Evolutionary conservation across 1,140 invertebrate genomes (phyloP), one percentile per base, ranked within the genome.

Genomic region (Zaprionus capensis): DNA sequence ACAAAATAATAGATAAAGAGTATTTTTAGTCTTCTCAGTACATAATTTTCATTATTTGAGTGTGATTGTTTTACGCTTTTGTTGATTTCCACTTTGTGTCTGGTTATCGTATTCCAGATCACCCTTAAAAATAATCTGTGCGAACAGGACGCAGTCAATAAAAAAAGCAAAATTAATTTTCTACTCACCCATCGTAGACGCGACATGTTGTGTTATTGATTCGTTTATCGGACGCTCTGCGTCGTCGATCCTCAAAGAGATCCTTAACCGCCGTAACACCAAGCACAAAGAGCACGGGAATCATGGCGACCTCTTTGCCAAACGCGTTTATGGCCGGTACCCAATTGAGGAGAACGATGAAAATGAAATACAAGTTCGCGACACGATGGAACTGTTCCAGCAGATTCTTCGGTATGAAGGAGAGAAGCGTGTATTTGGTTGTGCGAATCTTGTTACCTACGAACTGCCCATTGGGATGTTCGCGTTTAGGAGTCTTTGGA

Each of bases 341-440:
- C 97, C 97, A 99, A 93, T 99, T 99, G 51, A 99, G 94, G 72
- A 99, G 94, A 65, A 99, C 97, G 83, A 99, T 99, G 91, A 98
- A 97, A 87, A 99, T 96, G 94, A 99, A 99, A 94, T 99, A 99
- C 73, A 99, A 94, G 94, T 99, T 99, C 44, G 99, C 99, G 91
- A 99, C 97, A 31, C 98, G 95, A 93, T 98, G 98, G 94, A 99
- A 99, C 93, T 99, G 99, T 94, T 99, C 99, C 92, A 99, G 95
- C 24, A 99, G 93, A 94, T 99, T 99, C 92, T 99, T 98, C 12
- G 98, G 98, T 82, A 99, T 94, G 93, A 99, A 99, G 84, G 97
- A 98, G 36, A 99, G 94, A 36, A 97, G 85, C 6, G 98, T 99
- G 93, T 99, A 99, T 94, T 99, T 99, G 4, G 98, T 99, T 91